Percentiles rank a stretch among this genome's conserved stretches.
phyloP scores from a whole-genome alignment of 1,140 invertebrate species.

The Tetragonula clypearis region DNA sequence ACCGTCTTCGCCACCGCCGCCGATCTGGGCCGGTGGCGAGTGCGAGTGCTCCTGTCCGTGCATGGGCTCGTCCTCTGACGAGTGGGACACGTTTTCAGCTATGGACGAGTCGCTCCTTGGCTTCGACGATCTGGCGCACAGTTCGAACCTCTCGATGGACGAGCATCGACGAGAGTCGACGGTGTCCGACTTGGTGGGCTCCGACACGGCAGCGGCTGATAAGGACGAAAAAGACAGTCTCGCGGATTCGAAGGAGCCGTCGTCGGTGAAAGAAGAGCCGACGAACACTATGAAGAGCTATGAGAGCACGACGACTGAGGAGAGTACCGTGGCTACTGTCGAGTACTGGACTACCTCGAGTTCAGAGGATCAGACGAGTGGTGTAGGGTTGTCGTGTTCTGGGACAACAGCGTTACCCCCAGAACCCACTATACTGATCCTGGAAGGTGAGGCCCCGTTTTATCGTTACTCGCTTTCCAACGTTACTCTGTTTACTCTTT shows the following conservation, averaged over 20 bases:
- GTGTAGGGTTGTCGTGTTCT: conserved; percentile 78
- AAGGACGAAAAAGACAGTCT: neutral
- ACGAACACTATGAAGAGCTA: neutral
- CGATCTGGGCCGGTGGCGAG: conserved; percentile 83
- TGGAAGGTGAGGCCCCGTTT: conserved; percentile 86
- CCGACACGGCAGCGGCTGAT: neutral
- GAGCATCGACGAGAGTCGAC: neutral
- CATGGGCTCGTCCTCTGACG: conserved; percentile 79
- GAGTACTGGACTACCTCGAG: conserved; percentile 42
- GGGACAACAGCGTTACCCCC: conserved; percentile 84
- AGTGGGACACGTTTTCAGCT: conserved; percentile 75
- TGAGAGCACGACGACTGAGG: conserved; percentile 36
- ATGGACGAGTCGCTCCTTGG: conserved; percentile 44
- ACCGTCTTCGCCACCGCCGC: conserved; percentile 70
- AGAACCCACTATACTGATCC: conserved; percentile 87
- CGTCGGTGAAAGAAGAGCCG: conserved; percentile 56
- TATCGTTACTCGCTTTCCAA: conserved; percentile 40
- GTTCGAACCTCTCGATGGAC: conserved; percentile 17
- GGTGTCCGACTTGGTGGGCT: neutral
- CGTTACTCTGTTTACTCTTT: conserved; percentile 8
- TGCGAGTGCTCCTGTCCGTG: conserved; percentile 89
- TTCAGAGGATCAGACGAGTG: conserved; percentile 66
- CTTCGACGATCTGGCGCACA: conserved; percentile 21
- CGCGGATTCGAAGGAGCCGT: conserved; percentile 16
- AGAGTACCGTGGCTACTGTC: conserved; percentile 42